These are phyloP conservation scores for Dryobotodes eremita DNA, from an alignment of 2,888 invertebrate species.

Conservation along the genomic window DNA sequence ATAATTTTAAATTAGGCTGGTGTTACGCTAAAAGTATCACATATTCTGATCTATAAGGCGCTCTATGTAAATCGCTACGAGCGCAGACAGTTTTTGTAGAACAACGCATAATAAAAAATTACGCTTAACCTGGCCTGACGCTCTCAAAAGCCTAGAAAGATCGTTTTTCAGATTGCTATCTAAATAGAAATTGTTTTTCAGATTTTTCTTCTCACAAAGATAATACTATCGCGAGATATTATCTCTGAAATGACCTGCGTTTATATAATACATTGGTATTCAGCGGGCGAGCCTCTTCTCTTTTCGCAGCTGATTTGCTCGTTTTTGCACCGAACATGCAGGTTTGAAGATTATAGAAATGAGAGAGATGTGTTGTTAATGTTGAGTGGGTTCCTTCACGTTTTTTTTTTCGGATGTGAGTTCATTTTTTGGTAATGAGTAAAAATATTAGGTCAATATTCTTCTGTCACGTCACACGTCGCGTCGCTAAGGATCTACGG, in stretches of 20 bases:
- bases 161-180: constrained; percentile 27
- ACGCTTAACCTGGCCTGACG: neutral
- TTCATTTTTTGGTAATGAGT: constrained; percentile 6
- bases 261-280: constrained; percentile 35
- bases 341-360: constrained; percentile 25
- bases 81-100: neutral
- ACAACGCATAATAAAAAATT: neutral
- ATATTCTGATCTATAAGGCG: neutral
- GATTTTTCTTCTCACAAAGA: constrained; percentile 5
- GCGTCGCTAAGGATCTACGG: neutral
- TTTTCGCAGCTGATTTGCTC: constrained; percentile 36
- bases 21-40: constrained; percentile 18
- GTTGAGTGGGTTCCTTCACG: neutral
- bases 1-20: constrained; percentile 27
- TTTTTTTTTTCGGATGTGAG: constrained; percentile 1
- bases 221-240: constrained; percentile 12
- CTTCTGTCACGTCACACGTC: neutral
- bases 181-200: constrained; percentile 15
- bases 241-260: constrained; percentile 29
- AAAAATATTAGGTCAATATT: neutral
- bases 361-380: neutral
- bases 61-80: neutral
- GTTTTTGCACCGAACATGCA: constrained; percentile 40
- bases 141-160: neutral
- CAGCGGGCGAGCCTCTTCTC: constrained; percentile 34